phyloP scores from a whole-genome alignment of 2,888 invertebrate species.

The Pammene aurita region DNA sequence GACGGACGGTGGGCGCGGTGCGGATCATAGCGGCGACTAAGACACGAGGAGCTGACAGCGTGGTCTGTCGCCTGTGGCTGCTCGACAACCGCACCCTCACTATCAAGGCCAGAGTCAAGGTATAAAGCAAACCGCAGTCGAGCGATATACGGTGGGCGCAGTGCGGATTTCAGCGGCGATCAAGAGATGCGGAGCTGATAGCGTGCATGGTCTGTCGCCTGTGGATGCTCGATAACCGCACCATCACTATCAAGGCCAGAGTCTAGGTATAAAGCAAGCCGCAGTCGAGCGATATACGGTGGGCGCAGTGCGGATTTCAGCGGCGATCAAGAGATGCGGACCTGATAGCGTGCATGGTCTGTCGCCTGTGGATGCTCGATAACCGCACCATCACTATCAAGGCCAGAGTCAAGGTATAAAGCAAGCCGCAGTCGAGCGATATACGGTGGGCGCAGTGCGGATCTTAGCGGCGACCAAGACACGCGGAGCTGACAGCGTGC shows the following conservation, averaged over 20 bases:
- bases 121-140: conserved; percentile 58
- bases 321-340: conserved; percentile 91
- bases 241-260: conserved; percentile 86
- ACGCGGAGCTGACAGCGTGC: conserved; percentile 87
- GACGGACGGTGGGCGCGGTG: conserved; percentile 86
- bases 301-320: conserved; percentile 89
- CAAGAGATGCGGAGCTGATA: conserved; percentile 89
- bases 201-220: conserved; percentile 92
- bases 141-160: conserved; percentile 85
- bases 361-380: conserved; percentile 88
- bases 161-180: conserved; percentile 94
- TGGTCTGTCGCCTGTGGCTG: conserved; percentile 92
- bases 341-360: conserved; percentile 91
- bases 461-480: conserved; percentile 95
- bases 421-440: no score
- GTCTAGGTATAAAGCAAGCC: conserved; percentile 69
- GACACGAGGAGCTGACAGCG: conserved; percentile 91
- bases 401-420: conserved; percentile 81
- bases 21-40: conserved; percentile 94
- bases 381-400: conserved; percentile 86
- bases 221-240: conserved; percentile 86
- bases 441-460: conserved; percentile 84
- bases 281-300: conserved; percentile 85
- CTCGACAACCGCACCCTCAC: conserved; percentile 85
- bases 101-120: conserved; percentile 89